Percentiles rank a stretch among this genome's conserved stretches.
These are phyloP conservation scores for Apistogramma diplotaenia DNA, from an alignment of 2,113 vertebrate species.

Conservation along the genomic window DNA sequence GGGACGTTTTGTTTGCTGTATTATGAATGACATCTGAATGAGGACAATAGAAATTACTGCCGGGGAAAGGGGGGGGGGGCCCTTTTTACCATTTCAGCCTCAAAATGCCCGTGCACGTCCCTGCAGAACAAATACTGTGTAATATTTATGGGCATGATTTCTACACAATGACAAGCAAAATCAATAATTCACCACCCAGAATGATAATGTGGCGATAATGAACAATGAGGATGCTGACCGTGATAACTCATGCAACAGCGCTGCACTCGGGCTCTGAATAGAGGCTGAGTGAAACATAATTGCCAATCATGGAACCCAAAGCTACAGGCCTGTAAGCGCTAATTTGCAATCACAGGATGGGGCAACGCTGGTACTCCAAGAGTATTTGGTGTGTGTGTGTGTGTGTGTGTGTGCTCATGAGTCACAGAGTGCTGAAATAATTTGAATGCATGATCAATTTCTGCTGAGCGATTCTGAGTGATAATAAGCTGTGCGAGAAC, in stretches of 20 bases:
- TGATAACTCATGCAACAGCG: slow-evolving; percentile 32
- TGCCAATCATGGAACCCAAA: slow-evolving; percentile 58
- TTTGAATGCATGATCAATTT: slow-evolving; percentile 41
- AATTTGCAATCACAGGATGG: slow-evolving; percentile 64
- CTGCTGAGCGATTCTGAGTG: slow-evolving; percentile 2
- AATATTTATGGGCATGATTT: slow-evolving; percentile 18
- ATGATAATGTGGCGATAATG: slow-evolving; percentile 56
- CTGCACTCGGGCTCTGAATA: slow-evolving; percentile 35
- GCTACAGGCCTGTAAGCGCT: slow-evolving; percentile 26
- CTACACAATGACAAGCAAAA: slow-evolving; percentile 29
- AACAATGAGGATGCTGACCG: slow-evolving; percentile 46
- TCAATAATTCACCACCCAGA: slow-evolving; percentile 51
- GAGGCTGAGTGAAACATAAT: slow-evolving; percentile 59
- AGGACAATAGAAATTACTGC: neutral
- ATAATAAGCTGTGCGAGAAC: neutral
- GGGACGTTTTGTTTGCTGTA: neutral
- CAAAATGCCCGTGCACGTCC: neutral
- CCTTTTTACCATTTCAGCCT: slow-evolving; percentile 4
- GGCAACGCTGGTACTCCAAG: neutral
- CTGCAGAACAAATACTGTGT: neutral
- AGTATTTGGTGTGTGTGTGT: neutral
- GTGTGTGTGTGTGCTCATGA: slow-evolving; percentile 5
- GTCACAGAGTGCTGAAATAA: slow-evolving; percentile 37
- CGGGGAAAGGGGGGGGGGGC: neutral
- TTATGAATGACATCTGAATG: neutral